These are phyloP conservation scores for Andricus quercusramuli DNA, from an alignment of 2,888 invertebrate genomes.

Conservation along the genomic window DNA sequence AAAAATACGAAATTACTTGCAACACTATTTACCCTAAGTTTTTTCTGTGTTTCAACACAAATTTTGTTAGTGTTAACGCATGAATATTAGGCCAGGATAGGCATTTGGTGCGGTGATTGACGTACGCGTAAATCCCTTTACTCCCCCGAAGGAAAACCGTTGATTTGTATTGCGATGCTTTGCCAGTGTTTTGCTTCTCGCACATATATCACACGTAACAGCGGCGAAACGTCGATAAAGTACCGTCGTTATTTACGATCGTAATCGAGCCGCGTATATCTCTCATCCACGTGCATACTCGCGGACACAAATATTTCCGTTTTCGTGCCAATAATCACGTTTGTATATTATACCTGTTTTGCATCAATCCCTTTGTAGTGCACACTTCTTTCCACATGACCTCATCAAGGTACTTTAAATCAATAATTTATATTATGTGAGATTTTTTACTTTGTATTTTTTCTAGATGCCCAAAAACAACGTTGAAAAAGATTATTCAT, in stretches of 20 bases:
- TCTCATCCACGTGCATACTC: neutral
- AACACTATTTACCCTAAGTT: too few relatives aligned
- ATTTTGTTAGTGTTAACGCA: neutral
- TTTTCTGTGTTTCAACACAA: too few relatives aligned
- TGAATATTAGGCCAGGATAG: neutral
- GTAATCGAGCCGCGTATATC: constrained; percentile 61
- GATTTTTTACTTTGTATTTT: neutral
- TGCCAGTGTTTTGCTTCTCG: constrained; percentile 15
- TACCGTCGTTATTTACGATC: constrained; percentile 71
- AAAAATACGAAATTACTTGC: too few relatives aligned
- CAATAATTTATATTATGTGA: neutral
- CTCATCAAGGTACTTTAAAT: neutral
- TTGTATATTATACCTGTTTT: neutral
- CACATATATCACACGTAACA: constrained; percentile 65
- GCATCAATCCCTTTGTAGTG: neutral
- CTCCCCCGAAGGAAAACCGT: neutral
- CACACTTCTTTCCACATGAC: neutral
- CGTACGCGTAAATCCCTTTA: constrained; percentile 32
- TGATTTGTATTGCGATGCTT: neutral
- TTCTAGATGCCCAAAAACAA: too few relatives aligned
- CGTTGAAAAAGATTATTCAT: too few relatives aligned
- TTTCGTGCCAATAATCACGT: constrained; percentile 18
- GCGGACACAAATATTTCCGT: constrained; percentile 14
- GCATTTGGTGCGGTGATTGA: neutral
- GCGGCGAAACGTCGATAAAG: constrained; percentile 68